Conservation (phyloP, 2,888 invertebrate genomes). For the Bellardia bayeri region DNA sequence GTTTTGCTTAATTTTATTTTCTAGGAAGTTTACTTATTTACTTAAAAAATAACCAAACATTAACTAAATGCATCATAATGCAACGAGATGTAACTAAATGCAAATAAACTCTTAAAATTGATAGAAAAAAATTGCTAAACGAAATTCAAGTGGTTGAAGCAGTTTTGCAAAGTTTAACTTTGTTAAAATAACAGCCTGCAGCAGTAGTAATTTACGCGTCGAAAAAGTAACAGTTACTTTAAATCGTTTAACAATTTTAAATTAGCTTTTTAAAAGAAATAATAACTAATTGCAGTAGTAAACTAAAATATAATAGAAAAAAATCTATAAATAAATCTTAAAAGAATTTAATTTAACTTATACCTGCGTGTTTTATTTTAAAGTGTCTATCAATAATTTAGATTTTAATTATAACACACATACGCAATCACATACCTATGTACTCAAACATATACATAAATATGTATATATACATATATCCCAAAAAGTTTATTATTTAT, state of each 20-base stretch:
- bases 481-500: background rate
- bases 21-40: conserved; percentile 50
- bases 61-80: conserved; percentile 39
- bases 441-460: too few relatives aligned
- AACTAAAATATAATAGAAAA: background rate
- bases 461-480: background rate
- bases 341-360: background rate
- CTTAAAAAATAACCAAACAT: conserved; percentile 21
- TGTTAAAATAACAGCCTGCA: background rate
- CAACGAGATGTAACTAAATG: conserved; percentile 51
- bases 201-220: conserved; percentile 62
- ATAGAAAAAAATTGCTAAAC: conserved; percentile 33
- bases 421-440: too few relatives aligned
- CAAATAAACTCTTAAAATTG: conserved; percentile 33
- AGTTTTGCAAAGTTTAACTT: conserved; percentile 28
- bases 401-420: too few relatives aligned
- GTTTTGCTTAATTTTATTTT: conserved; percentile 15
- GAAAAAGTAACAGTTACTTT: conserved; percentile 30
- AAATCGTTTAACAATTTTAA: background rate
- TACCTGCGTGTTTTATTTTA: too few relatives aligned
- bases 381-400: background rate
- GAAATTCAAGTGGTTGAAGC: conserved; percentile 15
- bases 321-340: background rate
- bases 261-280: background rate
- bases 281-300: background rate